phyloP scores from a whole-genome alignment of 2,888 invertebrate species.

The Calameuta pallipes region DNA sequence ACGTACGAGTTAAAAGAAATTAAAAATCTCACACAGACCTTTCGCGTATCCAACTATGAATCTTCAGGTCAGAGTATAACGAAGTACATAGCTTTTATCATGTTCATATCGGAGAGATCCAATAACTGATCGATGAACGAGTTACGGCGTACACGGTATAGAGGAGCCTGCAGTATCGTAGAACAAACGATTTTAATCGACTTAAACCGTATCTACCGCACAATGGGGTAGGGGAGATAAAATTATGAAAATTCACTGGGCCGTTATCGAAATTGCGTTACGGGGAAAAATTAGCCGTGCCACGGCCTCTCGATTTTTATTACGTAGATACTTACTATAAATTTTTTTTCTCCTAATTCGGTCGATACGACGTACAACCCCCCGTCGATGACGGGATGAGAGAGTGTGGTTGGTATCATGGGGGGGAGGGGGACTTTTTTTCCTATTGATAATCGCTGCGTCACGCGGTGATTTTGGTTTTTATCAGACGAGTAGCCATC shows the following conservation, averaged over 20 bases:
- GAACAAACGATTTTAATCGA: background rate
- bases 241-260: background rate
- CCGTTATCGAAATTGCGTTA: background rate
- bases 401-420: background rate
- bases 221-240: background rate
- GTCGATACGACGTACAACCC: background rate
- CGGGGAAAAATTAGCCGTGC: background rate
- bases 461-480: conserved; percentile 4
- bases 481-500: conserved; percentile 11
- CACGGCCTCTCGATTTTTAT: background rate
- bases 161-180: background rate
- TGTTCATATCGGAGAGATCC: background rate
- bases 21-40: background rate
- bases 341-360: background rate
- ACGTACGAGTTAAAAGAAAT: background rate
- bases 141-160: background rate
- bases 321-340: background rate
- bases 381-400: background rate
- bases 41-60: background rate
- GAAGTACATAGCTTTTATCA: background rate
- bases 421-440: background rate
- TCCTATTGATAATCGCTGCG: conserved; percentile 6
- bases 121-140: background rate
- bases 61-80: background rate
- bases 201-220: background rate